Percentiles rank a stretch among this genome's conserved stretches.
These are phyloP conservation scores for Bimastos eiseni DNA, from an alignment of 2,888 invertebrate species.

Conservation along the genomic window DNA sequence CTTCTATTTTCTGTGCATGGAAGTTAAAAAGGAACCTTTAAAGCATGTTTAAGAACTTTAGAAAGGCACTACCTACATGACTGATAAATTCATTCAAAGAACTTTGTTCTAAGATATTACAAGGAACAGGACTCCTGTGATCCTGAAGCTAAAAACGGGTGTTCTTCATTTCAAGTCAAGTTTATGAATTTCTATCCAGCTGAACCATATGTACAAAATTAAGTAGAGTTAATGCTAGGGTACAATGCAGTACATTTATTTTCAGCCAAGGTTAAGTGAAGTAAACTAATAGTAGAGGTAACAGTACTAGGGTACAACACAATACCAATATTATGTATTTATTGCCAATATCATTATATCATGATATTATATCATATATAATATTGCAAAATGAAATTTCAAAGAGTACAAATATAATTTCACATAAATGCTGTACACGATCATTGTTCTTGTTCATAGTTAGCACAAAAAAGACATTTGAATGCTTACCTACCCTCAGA, in stretches of 20 bases:
- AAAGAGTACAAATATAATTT: neutral
- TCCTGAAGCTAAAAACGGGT: neutral
- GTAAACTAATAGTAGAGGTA: neutral
- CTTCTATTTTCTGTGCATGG: neutral
- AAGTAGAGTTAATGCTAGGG: neutral
- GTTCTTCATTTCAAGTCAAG: neutral
- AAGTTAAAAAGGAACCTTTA: neutral
- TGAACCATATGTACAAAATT: neutral
- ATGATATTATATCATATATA: neutral
- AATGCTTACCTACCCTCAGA: neutral
- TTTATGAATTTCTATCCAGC: too few relatives aligned
- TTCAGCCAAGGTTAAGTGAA: too few relatives aligned
- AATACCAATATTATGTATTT: neutral
- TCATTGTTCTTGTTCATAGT: neutral
- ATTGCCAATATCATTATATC: too few relatives aligned
- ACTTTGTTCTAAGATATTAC: neutral
- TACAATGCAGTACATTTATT: neutral
- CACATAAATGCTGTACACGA: neutral
- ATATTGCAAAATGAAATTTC: neutral
- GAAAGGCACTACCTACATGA: neutral
- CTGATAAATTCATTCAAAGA: neutral
- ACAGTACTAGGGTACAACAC: neutral
- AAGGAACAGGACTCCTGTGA: neutral
- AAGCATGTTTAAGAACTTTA: neutral
- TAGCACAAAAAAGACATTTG: neutral